Evolutionary conservation across 1,140 invertebrate genomes (phyloP).

Genomic region (Patella vulgata): DNA sequence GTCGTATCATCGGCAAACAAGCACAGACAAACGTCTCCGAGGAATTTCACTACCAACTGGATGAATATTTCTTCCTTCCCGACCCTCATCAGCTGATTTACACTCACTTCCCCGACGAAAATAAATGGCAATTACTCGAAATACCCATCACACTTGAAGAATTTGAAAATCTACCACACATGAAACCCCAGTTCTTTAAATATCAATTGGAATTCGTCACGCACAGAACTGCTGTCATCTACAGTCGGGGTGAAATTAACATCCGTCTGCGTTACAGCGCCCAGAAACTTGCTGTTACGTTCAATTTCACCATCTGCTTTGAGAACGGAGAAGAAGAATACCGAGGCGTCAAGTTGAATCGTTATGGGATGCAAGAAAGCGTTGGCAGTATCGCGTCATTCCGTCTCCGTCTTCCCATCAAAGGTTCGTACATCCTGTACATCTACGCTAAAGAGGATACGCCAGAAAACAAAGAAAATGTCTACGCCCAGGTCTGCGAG

Average conservation of each 20-base stretch:
- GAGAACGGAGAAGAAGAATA: constrained; percentile 63
- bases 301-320: constrained; percentile 64
- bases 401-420: constrained; percentile 61
- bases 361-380: constrained; percentile 65
- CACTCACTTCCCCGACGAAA: constrained; percentile 66
- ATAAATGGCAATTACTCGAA: constrained; percentile 65
- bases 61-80: constrained; percentile 66
- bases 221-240: constrained; percentile 62
- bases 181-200: constrained; percentile 68
- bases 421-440: constrained; percentile 63
- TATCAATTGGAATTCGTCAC: constrained; percentile 65
- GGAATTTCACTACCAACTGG: constrained; percentile 65
- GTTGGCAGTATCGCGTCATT: constrained; percentile 60
- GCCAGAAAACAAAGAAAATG: constrained; percentile 61
- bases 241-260: constrained; percentile 57
- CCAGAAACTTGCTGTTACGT: constrained; percentile 57
- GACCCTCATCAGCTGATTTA: constrained; percentile 66
- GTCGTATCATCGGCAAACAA: constrained; percentile 65
- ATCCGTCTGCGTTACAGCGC: constrained; percentile 55
- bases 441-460: constrained; percentile 66
- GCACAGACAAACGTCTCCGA: constrained; percentile 35
- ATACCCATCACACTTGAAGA: constrained; percentile 56
- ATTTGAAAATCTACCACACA: constrained; percentile 67
- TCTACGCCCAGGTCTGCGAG: constrained; percentile 66
- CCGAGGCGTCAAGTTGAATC: constrained; percentile 57